These are phyloP conservation scores for Archips crataeganus DNA, from an alignment of 2,888 invertebrate genomes.

Conservation along the genomic window DNA sequence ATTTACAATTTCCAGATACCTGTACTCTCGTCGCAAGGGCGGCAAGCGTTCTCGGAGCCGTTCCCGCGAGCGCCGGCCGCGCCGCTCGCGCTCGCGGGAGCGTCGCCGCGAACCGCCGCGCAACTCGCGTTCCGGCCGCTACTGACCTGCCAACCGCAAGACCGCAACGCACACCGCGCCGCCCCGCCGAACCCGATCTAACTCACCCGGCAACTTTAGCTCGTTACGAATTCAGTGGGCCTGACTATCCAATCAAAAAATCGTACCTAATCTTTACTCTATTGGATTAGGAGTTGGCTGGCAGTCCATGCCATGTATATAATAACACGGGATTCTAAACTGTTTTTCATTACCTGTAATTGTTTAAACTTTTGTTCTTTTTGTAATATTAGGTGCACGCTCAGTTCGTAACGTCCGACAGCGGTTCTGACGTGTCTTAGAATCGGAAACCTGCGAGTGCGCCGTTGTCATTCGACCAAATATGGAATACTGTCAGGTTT, in stretches of 20 bases:
- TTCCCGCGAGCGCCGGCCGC: slow-evolving; percentile 78
- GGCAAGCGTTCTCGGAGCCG: slow-evolving; percentile 69
- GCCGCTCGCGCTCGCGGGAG: slow-evolving; percentile 86
- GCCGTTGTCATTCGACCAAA: slow-evolving; percentile 9
- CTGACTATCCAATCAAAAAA: too few relatives aligned
- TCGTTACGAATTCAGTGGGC: slow-evolving; percentile 2
- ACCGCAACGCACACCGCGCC: slow-evolving; percentile 1
- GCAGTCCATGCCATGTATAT: too few relatives aligned
- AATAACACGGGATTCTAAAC: too few relatives aligned
- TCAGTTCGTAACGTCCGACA: not conserved
- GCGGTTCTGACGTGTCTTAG: not conserved
- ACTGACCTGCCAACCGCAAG: slow-evolving; percentile 60
- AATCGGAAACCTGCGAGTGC: not conserved
- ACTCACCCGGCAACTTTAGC: not conserved
- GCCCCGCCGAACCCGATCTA: not conserved
- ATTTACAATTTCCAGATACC: slow-evolving; percentile 79
- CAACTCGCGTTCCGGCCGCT: slow-evolving; percentile 85
- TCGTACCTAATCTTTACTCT: too few relatives aligned
- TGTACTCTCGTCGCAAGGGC: slow-evolving; percentile 90
- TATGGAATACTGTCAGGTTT: slow-evolving; percentile 3
- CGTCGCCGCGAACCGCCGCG: slow-evolving; percentile 83
- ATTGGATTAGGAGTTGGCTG: too few relatives aligned
- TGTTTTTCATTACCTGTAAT: too few relatives aligned
- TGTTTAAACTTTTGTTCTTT: not conserved
- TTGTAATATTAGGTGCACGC: not conserved